These are phyloP conservation scores for Ophioninae sp. DNA, from an alignment of 2,888 invertebrate genomes.

Conservation along the genomic window DNA sequence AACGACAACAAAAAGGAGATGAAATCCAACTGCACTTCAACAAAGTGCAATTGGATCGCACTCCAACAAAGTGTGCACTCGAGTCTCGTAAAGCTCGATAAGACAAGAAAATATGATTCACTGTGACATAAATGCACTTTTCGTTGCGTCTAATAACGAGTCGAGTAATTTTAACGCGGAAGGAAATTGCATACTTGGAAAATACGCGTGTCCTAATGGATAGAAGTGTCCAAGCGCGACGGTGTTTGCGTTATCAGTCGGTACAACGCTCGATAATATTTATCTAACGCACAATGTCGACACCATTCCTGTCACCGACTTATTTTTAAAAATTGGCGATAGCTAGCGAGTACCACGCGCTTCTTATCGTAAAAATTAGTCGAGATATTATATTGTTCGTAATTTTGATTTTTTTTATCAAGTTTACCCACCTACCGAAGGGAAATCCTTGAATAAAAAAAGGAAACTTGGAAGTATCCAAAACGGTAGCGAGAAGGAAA, in stretches of 20 bases:
- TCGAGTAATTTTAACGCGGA: background rate
- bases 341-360: background rate
- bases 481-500: background rate
- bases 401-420: background rate
- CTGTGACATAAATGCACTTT: background rate
- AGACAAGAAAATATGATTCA: background rate
- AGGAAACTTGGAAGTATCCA: background rate
- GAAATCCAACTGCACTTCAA: background rate
- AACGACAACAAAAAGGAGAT: too few species aligned
- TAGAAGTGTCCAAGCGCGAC: background rate
- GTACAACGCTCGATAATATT: conserved; percentile 10
- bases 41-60: background rate
- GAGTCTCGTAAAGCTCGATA: background rate
- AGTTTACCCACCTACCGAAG: background rate
- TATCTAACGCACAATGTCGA: background rate
- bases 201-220: background rate
- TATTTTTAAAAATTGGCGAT: conserved; percentile 7
- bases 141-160: background rate
- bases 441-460: background rate
- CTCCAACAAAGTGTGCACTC: background rate
- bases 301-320: background rate
- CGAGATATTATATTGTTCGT: background rate
- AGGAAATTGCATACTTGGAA: background rate
- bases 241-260: background rate
- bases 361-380: background rate